Evolutionary conservation across 1,140 invertebrate species (phyloP).

Genomic region (Teleogryllus occipitalis): DNA sequence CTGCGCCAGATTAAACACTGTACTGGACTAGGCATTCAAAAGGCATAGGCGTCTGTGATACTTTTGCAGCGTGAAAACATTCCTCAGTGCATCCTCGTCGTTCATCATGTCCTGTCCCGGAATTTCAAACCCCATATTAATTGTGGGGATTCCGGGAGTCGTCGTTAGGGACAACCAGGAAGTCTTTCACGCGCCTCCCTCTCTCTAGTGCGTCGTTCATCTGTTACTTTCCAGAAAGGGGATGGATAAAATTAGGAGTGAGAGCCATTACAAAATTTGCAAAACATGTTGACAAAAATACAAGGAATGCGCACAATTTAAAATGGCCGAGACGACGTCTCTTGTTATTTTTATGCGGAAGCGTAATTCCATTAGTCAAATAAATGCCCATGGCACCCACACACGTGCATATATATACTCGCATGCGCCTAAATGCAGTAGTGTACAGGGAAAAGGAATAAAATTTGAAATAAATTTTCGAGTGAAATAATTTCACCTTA

Average conservation of each 20-base stretch:
- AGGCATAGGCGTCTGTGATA: not conserved
- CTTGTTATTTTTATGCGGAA: no score
- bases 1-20: not conserved
- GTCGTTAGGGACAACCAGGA: not conserved
- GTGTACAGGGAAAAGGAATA: no score
- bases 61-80: not conserved
- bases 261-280: not conserved
- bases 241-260: not conserved
- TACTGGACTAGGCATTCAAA: not conserved
- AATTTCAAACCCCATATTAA: not conserved
- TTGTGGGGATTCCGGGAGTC: not conserved
- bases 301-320: no score
- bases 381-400: no score
- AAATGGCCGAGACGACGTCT: no score
- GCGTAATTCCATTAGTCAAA: no score
- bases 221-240: not conserved
- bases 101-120: not conserved
- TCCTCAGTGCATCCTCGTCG: not conserved
- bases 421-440: no score
- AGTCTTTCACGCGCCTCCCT: not conserved
- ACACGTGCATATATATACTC: no score
- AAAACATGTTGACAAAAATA: no score
- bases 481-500: no score
- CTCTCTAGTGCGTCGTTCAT: not conserved
- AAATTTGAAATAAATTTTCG: no score